These are phyloP conservation scores for Istiophorus platypterus DNA, from an alignment of 2,113 vertebrate genomes.

Conservation along the genomic window DNA sequence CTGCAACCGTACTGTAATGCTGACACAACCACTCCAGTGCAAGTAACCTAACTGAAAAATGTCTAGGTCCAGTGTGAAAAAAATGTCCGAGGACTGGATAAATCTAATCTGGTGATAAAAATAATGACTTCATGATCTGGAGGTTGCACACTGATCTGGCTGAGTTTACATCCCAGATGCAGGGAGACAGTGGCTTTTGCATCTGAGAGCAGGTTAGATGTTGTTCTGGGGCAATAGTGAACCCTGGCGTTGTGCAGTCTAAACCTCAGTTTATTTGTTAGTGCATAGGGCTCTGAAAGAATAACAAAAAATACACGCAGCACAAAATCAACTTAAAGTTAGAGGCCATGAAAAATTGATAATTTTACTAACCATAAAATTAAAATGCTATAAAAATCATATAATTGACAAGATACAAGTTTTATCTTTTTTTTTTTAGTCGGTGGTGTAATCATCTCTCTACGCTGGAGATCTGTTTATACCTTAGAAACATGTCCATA, in stretches of 20 bases:
- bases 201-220: background rate
- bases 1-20: background rate
- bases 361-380: background rate
- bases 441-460: background rate
- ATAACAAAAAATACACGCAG: background rate
- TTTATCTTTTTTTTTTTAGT: background rate
- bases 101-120: background rate
- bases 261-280: conserved; percentile 32
- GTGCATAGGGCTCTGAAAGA: background rate
- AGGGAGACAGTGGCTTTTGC: conserved; percentile 31
- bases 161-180: conserved; percentile 25
- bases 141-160: conserved; percentile 4
- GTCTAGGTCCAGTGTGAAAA: background rate
- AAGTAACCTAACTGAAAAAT: background rate
- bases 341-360: background rate
- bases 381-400: background rate
- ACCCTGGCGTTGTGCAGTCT: conserved; percentile 60
- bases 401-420: background rate
- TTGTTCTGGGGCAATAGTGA: conserved; percentile 71
- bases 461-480: background rate
- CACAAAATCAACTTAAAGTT: background rate
- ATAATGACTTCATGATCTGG: background rate
- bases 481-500: background rate
- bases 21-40: background rate
- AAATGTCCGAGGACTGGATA: background rate